These are phyloP conservation scores for Callopanchax toddi DNA, from an alignment of 2,113 vertebrate species.

Conservation along the genomic window DNA sequence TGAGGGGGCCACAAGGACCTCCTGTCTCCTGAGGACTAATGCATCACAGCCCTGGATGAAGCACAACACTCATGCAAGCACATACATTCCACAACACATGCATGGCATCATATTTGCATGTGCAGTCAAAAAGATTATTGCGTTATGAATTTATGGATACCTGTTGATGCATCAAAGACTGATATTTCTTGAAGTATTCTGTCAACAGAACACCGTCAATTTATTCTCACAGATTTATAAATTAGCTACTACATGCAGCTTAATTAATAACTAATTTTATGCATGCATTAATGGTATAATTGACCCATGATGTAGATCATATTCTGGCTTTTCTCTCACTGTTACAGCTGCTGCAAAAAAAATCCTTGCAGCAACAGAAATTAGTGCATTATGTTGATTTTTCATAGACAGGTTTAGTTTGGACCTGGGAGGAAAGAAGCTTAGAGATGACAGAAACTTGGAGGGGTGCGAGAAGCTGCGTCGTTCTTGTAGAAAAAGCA, in stretches of 20 bases:
- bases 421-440: conserved; percentile 51
- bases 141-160: conserved; percentile 6
- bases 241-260: too few relatives aligned
- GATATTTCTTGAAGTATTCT: not conserved
- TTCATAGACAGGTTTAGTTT: conserved; percentile 25
- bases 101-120: conserved; percentile 16
- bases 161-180: conserved; percentile 22
- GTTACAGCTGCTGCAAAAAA: conserved; percentile 7
- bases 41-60: conserved; percentile 64
- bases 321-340: not conserved
- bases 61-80: conserved; percentile 40
- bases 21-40: conserved; percentile 69
- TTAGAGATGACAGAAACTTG: conserved; percentile 48
- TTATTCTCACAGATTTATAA: too few relatives aligned
- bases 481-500: conserved; percentile 12
- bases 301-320: conserved; percentile 6
- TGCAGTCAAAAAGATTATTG: not conserved
- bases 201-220: too few relatives aligned
- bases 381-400: conserved; percentile 28
- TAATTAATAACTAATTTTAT: not conserved
- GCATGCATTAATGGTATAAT: too few relatives aligned
- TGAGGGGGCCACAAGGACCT: conserved; percentile 66
- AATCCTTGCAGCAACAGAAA: conserved; percentile 24
- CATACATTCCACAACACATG: conserved; percentile 45
- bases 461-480: conserved; percentile 30